Conservation (phyloP, 2,797 vertebrate species). For the Poecilia picta region DNA sequence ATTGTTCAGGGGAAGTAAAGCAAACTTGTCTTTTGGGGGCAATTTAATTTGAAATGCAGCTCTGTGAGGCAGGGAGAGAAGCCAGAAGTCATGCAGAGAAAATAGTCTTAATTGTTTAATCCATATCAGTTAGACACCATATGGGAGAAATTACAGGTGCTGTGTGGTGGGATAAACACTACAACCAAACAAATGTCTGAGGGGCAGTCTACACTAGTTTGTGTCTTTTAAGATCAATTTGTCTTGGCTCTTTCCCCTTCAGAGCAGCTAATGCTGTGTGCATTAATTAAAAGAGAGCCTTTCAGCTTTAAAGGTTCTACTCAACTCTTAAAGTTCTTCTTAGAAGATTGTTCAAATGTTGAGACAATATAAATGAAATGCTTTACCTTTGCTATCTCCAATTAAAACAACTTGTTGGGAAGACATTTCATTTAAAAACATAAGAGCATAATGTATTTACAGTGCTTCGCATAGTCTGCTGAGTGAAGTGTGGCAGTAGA, state of each 20-base stretch:
- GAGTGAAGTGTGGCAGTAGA: conserved; percentile 10
- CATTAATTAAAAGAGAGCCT: conserved; percentile 60
- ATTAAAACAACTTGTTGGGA: conserved; percentile 9
- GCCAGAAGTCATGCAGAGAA: conserved; percentile 77
- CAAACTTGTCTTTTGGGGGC: conserved; percentile 66
- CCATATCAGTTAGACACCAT: conserved; percentile 80
- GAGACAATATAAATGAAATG: neutral
- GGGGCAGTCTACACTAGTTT: conserved; percentile 69
- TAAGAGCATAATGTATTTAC: neutral
- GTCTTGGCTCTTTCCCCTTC: conserved; percentile 57
- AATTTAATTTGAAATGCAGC: conserved; percentile 76
- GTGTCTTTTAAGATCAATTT: conserved; percentile 76
- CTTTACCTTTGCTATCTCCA: neutral
- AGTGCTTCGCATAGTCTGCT: neutral
- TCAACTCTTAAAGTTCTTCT: conserved; percentile 30
- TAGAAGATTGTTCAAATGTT: conserved; percentile 12
- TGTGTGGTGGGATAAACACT: conserved; percentile 73
- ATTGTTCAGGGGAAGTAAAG: conserved; percentile 67
- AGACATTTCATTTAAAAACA: neutral
- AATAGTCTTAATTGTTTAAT: conserved; percentile 83
- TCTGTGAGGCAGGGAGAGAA: conserved; percentile 65
- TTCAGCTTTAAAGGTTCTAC: conserved; percentile 41
- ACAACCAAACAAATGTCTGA: conserved; percentile 73
- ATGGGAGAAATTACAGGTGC: conserved; percentile 82
- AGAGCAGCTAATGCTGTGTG: conserved; percentile 59